Evolutionary conservation across 2,797 vertebrate genomes (phyloP).

Genomic region (Tinamus major): DNA sequence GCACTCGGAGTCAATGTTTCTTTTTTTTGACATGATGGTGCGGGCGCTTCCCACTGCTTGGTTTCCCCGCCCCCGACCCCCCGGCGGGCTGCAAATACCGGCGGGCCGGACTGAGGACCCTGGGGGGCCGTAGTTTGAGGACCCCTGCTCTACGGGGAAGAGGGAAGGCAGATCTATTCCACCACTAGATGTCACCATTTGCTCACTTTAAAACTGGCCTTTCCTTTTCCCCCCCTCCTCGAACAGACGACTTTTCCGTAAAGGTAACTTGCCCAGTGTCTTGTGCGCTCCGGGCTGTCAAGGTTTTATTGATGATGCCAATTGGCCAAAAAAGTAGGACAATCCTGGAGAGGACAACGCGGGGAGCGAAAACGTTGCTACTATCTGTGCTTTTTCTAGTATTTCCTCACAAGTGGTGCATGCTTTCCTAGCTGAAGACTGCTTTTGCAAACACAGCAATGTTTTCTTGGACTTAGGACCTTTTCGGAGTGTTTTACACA

Average conservation of each 20-base stretch:
- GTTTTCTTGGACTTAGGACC: not conserved
- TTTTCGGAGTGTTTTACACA: not conserved
- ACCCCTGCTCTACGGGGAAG: not conserved
- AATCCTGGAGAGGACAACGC: not conserved
- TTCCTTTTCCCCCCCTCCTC: not conserved
- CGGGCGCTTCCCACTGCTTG: too few species aligned
- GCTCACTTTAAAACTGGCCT: not conserved
- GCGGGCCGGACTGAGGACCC: too few species aligned
- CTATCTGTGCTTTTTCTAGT: not conserved
- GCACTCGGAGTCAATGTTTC: too few species aligned
- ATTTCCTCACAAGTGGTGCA: not conserved
- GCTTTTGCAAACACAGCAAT: not conserved
- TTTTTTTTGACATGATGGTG: too few species aligned
- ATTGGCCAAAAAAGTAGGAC: not conserved
- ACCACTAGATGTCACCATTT: conserved; percentile 32
- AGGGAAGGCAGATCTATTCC: not conserved
- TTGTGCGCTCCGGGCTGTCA: not conserved
- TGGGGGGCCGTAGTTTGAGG: too few species aligned
- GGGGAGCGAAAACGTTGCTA: too few species aligned
- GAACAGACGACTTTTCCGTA: not conserved
- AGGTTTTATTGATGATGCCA: not conserved
- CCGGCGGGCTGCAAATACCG: too few species aligned
- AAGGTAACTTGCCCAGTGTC: not conserved
- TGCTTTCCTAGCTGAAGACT: not conserved
- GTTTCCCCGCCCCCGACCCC: too few species aligned